Conservation (phyloP, 2,797 vertebrate species). For the Sebastiscus albofasciatus region DNA sequence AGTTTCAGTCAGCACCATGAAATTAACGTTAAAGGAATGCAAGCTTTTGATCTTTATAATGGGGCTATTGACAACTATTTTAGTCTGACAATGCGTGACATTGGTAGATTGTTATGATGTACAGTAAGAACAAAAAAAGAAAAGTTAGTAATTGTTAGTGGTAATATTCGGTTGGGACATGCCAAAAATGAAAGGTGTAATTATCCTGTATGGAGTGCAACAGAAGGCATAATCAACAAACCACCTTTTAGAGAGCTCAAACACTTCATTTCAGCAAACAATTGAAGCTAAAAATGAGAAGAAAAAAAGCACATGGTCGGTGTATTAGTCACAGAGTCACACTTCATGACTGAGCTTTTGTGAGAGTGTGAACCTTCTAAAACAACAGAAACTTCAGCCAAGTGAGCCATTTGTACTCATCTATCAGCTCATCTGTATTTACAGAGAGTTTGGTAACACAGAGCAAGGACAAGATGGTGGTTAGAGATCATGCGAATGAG, state of each 20-base stretch:
- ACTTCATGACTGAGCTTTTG: not conserved
- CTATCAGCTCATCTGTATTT: conserved; percentile 11
- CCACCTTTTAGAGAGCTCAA: not conserved
- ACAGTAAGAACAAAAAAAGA: not conserved
- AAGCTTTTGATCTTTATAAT: not conserved
- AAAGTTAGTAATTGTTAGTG: not conserved
- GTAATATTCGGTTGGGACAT: not conserved
- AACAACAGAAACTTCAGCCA: not conserved
- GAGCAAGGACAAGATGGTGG: not conserved
- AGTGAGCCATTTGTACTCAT: not conserved
- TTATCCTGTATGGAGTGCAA: not conserved
- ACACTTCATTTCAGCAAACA: not conserved
- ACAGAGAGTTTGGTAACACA: not conserved
- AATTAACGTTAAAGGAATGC: not conserved
- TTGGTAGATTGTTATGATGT: not conserved
- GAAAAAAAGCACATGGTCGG: not conserved
- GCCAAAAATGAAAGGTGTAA: not conserved
- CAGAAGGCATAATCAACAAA: not conserved
- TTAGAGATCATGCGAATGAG: conserved; percentile 10
- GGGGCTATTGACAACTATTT: not conserved
- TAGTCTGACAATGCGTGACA: not conserved
- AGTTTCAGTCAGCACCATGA: not conserved
- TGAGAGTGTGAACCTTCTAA: not conserved
- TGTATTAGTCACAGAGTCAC: not conserved
- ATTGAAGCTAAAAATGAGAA: not conserved